Evolutionary conservation across 1,140 invertebrate species (phyloP).

Genomic region (Homalodisca vitripennis): DNA sequence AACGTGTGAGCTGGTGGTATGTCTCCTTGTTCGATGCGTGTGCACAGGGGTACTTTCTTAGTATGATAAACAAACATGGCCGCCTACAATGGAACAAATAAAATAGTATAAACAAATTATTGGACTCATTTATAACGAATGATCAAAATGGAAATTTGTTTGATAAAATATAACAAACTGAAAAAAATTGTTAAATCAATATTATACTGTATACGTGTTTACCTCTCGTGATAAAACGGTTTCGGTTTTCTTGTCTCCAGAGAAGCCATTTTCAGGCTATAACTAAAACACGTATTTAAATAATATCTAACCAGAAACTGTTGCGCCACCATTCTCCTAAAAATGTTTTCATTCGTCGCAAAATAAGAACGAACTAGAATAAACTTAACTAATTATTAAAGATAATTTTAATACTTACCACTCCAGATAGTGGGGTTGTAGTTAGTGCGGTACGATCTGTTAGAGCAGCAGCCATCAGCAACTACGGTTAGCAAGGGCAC

Average conservation of each 20-base stretch:
- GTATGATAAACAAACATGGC: conserved; percentile 37
- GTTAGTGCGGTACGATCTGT: conserved; percentile 42
- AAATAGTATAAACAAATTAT: too few species aligned
- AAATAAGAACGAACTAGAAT: too few species aligned
- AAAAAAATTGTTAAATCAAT: too few species aligned
- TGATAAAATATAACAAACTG: too few species aligned
- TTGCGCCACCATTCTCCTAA: background rate
- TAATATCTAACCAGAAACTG: background rate
- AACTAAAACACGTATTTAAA: too few species aligned
- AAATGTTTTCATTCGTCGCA: conserved; percentile 7
- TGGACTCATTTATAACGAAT: too few species aligned
- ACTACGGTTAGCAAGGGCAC: conserved; percentile 44
- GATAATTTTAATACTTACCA: conserved; percentile 38
- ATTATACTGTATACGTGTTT: too few species aligned
- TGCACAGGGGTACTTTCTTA: conserved; percentile 40
- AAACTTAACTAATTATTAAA: conserved; percentile 6
- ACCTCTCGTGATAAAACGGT: too few species aligned
- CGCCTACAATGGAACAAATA: conserved; percentile 38
- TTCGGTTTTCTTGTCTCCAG: too few species aligned
- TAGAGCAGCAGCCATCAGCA: conserved; percentile 43
- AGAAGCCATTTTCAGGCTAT: too few species aligned
- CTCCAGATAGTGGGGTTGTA: conserved; percentile 42
- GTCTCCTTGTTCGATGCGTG: conserved; percentile 27
- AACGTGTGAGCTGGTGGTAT: conserved; percentile 9
- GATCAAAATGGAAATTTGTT: too few species aligned